Evolutionary conservation across 2,888 invertebrate genomes (phyloP).

Genomic region (Ophioninae sp.): DNA sequence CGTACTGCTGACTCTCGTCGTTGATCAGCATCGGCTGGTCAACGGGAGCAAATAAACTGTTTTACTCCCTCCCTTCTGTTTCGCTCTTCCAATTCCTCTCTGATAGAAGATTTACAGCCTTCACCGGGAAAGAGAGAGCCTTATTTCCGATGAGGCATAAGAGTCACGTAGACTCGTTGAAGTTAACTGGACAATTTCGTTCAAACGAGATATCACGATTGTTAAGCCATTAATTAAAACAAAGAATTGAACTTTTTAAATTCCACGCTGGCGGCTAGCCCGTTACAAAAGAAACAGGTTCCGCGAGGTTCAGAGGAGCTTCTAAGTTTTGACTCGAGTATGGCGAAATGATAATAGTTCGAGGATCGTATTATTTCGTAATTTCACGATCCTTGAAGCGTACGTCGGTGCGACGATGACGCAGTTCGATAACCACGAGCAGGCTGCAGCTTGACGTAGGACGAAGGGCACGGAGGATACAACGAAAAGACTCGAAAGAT

Average conservation of each 20-base stretch:
- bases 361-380: not conserved
- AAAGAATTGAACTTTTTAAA: not conserved
- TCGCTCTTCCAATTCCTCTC: slow-evolving; percentile 43
- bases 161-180: slow-evolving; percentile 49
- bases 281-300: too few relatives aligned
- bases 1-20: slow-evolving; percentile 60
- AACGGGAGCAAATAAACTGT: slow-evolving; percentile 56
- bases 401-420: not conserved
- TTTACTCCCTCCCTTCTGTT: slow-evolving; percentile 30
- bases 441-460: slow-evolving; percentile 7
- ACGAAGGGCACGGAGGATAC: slow-evolving; percentile 9
- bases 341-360: not conserved
- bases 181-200: slow-evolving; percentile 49
- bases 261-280: too few relatives aligned
- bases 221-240: not conserved
- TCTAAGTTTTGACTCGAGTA: too few relatives aligned
- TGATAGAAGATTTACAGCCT: slow-evolving; percentile 32
- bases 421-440: not conserved
- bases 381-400: not conserved
- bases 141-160: slow-evolving; percentile 34
- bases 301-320: too few relatives aligned
- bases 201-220: slow-evolving; percentile 36
- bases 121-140: slow-evolving; percentile 19
- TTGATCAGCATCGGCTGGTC: slow-evolving; percentile 62
- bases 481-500: not conserved